Conservation (phyloP, 1,140 invertebrate genomes). For the Onthophagus taurus region DNA sequence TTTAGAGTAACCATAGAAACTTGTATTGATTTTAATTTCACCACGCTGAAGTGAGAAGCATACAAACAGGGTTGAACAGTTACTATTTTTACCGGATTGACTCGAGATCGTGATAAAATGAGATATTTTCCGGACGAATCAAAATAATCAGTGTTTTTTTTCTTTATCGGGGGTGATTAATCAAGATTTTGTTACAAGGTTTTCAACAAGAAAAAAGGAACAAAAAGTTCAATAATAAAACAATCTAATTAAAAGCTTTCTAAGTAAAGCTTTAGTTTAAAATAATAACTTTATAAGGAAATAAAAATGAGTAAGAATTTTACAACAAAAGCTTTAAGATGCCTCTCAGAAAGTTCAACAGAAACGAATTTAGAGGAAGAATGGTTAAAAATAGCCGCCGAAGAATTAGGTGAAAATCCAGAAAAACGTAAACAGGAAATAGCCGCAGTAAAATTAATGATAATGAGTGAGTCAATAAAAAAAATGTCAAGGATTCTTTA, state of each 20-base stretch:
- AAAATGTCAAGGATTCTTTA: constrained; percentile 1
- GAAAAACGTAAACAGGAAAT: constrained; percentile 29
- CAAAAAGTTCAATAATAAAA: not conserved
- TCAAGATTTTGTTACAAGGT: too few relatives aligned
- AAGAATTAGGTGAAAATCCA: constrained; percentile 34
- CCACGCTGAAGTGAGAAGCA: too few relatives aligned
- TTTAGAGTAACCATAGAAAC: too few relatives aligned
- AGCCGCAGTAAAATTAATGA: constrained; percentile 22
- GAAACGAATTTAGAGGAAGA: constrained; percentile 16
- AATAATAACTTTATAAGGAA: not conserved
- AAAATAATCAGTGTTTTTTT: too few relatives aligned
- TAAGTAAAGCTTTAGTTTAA: not conserved
- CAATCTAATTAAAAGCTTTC: not conserved
- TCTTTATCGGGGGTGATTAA: too few relatives aligned
- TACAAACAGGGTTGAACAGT: too few relatives aligned
- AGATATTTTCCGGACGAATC: too few relatives aligned
- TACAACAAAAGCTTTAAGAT: not conserved
- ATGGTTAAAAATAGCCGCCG: constrained; percentile 30
- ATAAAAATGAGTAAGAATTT: constrained; percentile 1
- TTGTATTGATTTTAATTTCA: too few relatives aligned
- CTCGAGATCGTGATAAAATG: too few relatives aligned
- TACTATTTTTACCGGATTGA: too few relatives aligned
- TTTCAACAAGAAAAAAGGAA: not conserved
- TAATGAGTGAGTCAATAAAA: constrained; percentile 27
- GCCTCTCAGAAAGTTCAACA: not conserved